Conservation (phyloP, 2,888 invertebrate species). For the Eudemis profundana region DNA sequence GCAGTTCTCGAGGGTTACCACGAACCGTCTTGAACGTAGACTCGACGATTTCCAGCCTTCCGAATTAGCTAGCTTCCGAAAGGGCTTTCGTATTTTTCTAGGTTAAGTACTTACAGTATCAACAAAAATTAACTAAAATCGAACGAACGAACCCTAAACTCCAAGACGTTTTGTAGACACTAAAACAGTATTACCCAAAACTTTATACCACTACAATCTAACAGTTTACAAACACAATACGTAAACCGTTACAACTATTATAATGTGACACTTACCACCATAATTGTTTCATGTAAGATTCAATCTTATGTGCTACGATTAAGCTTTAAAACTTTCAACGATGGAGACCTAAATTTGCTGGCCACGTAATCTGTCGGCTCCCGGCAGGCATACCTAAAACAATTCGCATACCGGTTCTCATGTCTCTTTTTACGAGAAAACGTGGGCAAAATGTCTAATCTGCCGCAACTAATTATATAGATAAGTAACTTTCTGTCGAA, state of each 20-base stretch:
- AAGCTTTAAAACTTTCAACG: not conserved
- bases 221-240: slow-evolving; percentile 23
- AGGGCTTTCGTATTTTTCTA: too few relatives aligned
- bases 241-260: not conserved
- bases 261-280: not conserved
- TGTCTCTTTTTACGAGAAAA: too few relatives aligned
- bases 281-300: not conserved
- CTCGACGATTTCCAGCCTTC: too few relatives aligned
- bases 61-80: not conserved
- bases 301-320: not conserved
- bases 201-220: slow-evolving; percentile 19
- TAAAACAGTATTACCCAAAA: slow-evolving; percentile 31
- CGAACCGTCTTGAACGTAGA: too few relatives aligned
- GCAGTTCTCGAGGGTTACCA: too few relatives aligned
- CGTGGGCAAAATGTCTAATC: too few relatives aligned
- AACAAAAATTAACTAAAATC: not conserved
- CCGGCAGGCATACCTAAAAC: too few relatives aligned
- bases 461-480: too few relatives aligned
- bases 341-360: not conserved
- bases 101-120: too few relatives aligned
- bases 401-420: too few relatives aligned
- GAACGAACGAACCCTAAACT: not conserved
- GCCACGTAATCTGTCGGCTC: too few relatives aligned
- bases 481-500: too few relatives aligned
- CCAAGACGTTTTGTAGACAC: not conserved